Base-by-base conservation (phyloP, 2,797 vertebrate genomes). In the Paramormyrops hopkinsi region DNA sequence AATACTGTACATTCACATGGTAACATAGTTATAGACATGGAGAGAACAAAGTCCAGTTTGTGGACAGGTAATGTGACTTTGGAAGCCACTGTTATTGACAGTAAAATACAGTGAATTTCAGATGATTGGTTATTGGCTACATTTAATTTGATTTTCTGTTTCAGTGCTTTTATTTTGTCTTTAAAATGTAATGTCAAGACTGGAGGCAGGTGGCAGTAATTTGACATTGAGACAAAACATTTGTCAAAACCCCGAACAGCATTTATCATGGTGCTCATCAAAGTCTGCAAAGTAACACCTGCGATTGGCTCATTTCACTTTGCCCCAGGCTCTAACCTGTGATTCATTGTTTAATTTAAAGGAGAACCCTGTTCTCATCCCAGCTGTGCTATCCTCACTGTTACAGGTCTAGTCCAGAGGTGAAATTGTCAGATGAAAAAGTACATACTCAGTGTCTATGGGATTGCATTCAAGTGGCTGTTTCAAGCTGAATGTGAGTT, bases 281-380 rank as follows among this genome's bases (percentile, higher is more conserved):
- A 53, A 86, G 25, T 54, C 51, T 37, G 33, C 53, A 25, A 37
- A 56, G 51, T 29, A 56, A 62, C 53, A 87, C 86, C 86, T 87
- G 86, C 8, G 29, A 37, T 33, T 87, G 53, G 50, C 85, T 56
- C 17, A 9, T 56, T 59, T 33, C 53, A 37, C 29, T 56, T 54
- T n/a, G 86, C 86, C 51, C 14, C 53, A 41, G 53, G 86, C 37
- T 3, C 33, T 87, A 51, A 59, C 29, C 86, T 44, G 53, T 87
- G 51, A 87, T 56, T 87, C 86, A 87, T 56, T 59, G 51, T 87
- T n/a, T 87, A 41, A 41, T 87, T 41, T 87, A 41, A 41, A 56
- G 53, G 51, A 12, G 86, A n/a, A 87, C 86, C 33, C 53, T 59
- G 29, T 8, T 56, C 29, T 41, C 86, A n/a, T 41, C 11, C 85